Base-by-base conservation (phyloP, 2,113 vertebrate genomes). In the Gymnobelideus leadbeateri region DNA sequence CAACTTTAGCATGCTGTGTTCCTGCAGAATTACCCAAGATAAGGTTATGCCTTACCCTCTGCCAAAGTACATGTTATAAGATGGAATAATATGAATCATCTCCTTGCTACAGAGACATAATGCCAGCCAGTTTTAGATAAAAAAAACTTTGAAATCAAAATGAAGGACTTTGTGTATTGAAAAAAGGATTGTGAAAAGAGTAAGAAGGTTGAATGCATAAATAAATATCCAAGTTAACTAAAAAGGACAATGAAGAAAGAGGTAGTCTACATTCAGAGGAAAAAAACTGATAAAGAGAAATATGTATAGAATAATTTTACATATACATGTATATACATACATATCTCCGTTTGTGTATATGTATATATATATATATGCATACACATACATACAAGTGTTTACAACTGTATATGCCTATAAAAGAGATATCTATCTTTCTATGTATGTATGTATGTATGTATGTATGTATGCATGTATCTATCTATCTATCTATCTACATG, bases 91-190 rank as follows among this genome's bases (percentile, higher is more conserved):
- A 90, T 77, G 49, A 57, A 96, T 94, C 92, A 89, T 92, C 1
- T 89, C 54, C 92, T 92, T 90, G 93, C 92, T 91, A 31, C 12
- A 51, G 47, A 96, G 95, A 96, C 95, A 52, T 28, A 95, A n/a
- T 95, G n/a, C 12, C 46, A 95, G 54, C 89, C 16, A 46, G 54
- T 21, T 96, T 96, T 57, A 95, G 55, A 95, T 92, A 9, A 90
- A 92, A 90, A 92, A 97, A 93, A 4, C 43, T 90, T 96, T 92
- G 89, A 95, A 97, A 95, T 91, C 51, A 54, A 96, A 93, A 95
- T 47, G 28, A 95, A 95, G 16, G 31, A 68, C 0, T 77, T 21
- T 92, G 43, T 95, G 47, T 14, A 19, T 25, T 8, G 55, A 51
- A 26, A 57, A 91, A 50, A 25, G 10, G 89, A 54, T 11, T 57